Percentiles rank a stretch among this genome's conserved stretches.
These are phyloP conservation scores for Lepidostoma basale DNA, from an alignment of 1,140 invertebrate species.

Conservation along the genomic window DNA sequence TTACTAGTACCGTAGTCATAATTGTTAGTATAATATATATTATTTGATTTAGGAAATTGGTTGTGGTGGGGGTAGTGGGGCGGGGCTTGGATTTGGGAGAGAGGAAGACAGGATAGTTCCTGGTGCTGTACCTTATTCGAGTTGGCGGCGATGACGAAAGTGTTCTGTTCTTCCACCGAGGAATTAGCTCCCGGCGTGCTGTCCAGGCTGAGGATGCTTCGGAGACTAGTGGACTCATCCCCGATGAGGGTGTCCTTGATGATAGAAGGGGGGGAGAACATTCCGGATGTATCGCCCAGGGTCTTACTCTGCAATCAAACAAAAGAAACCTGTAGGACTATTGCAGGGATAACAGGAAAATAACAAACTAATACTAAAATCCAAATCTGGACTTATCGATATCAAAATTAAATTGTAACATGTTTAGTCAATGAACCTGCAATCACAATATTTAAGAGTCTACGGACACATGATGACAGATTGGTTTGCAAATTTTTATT, in stretches of 20 bases:
- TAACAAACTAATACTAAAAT: too few species aligned
- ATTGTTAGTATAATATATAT: conserved; percentile 36
- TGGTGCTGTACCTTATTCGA: conserved; percentile 62
- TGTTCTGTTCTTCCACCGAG: conserved; percentile 19
- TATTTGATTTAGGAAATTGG: conserved; percentile 20
- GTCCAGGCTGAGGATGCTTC: conserved; percentile 56
- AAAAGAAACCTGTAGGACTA: too few species aligned
- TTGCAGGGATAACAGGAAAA: too few species aligned
- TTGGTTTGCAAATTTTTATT: too few species aligned
- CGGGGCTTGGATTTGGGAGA: conserved; percentile 48
- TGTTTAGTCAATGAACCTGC: too few species aligned
- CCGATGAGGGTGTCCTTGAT: conserved; percentile 64
- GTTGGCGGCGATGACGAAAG: conserved; percentile 47
- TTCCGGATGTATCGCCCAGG: conserved; percentile 75
- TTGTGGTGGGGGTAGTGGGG: conserved; percentile 34
- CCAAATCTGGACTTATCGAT: too few species aligned
- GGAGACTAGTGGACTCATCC: conserved; percentile 59
- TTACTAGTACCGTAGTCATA: background rate
- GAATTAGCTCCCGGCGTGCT: conserved; percentile 50
- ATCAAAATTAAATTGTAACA: too few species aligned
- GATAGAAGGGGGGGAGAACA: conserved; percentile 87
- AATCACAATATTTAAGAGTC: too few species aligned
- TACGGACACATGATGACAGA: too few species aligned
- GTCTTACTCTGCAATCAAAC: conserved; percentile 92
- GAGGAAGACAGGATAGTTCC: conserved; percentile 55